Percentiles rank a stretch among this genome's conserved stretches.
Evolutionary conservation across 1,140 invertebrate species (phyloP).

Genomic region (Nasonia giraulti): DNA sequence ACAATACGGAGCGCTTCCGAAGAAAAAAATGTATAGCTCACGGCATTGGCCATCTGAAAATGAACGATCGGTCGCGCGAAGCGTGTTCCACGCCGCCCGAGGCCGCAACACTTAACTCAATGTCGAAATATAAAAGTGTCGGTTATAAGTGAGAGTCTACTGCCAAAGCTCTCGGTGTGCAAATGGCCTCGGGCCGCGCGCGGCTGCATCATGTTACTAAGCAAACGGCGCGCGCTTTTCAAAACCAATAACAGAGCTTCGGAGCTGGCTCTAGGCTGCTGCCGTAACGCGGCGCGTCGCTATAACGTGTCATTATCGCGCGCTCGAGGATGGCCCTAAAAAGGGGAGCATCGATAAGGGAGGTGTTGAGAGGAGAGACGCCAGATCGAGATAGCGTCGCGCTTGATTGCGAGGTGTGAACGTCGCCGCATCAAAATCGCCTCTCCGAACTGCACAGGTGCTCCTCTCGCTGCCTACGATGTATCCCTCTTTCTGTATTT

Average conservation of each 20-base stretch:
- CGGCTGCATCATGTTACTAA: slow-evolving; percentile 61
- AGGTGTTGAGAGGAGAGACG: slow-evolving; percentile 68
- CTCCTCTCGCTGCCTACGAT: slow-evolving; percentile 4
- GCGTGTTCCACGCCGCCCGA: not conserved
- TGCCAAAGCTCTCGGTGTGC: not conserved
- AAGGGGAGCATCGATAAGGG: slow-evolving; percentile 53
- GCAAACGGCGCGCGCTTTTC: slow-evolving; percentile 63
- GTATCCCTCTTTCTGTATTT: slow-evolving; percentile 21
- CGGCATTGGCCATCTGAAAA: not conserved
- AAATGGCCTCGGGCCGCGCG: not conserved
- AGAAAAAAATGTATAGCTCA: not conserved
- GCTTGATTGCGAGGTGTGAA: slow-evolving; percentile 64
- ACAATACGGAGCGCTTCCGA: not conserved
- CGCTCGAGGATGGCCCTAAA: slow-evolving; percentile 38
- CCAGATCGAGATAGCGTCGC: slow-evolving; percentile 62
- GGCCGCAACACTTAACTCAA: not conserved
- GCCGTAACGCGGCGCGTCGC: slow-evolving; percentile 25
- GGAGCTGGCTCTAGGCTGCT: not conserved
- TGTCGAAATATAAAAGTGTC: slow-evolving; percentile 22
- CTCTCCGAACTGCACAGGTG: slow-evolving; percentile 19
- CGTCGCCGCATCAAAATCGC: slow-evolving; percentile 23
- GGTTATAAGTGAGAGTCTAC: not conserved
- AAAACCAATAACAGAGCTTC: slow-evolving; percentile 53
- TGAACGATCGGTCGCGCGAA: slow-evolving; percentile 3
- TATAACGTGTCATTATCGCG: slow-evolving; percentile 69